These are phyloP conservation scores for Semaprochilodus insignis DNA, from an alignment of 2,797 vertebrate genomes.

Conservation along the genomic window DNA sequence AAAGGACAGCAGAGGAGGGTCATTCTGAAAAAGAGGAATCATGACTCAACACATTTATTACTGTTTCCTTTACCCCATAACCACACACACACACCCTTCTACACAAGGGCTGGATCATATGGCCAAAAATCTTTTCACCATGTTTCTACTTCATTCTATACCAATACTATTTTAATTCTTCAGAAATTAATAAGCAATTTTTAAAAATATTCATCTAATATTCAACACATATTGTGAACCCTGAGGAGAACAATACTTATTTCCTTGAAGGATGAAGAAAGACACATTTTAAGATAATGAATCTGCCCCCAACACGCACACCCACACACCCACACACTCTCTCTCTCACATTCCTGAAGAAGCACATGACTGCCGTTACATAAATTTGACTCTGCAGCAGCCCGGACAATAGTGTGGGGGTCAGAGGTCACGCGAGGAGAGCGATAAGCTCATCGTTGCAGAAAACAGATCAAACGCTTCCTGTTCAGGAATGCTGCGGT, in stretches of 20 bases:
- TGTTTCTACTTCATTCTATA: too few relatives aligned
- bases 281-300: too few relatives aligned
- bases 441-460: constrained; percentile 56
- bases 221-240: too few relatives aligned
- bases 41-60: neutral
- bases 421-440: constrained; percentile 32
- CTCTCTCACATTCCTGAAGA: constrained; percentile 37
- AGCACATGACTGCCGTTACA: constrained; percentile 29
- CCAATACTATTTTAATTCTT: too few relatives aligned
- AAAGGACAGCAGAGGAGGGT: constrained; percentile 17
- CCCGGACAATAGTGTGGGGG: constrained; percentile 38
- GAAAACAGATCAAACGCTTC: constrained; percentile 64
- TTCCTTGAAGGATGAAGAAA: too few relatives aligned
- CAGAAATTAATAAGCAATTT: too few relatives aligned
- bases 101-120: neutral
- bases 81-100: constrained; percentile 20
- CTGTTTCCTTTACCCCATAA: neutral
- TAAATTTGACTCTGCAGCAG: constrained; percentile 33
- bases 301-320: neutral
- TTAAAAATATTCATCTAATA: too few relatives aligned
- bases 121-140: too few relatives aligned
- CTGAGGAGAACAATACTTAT: too few relatives aligned
- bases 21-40: constrained; percentile 25
- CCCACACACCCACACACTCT: constrained; percentile 36
- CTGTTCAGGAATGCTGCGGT: constrained; percentile 2